Base-by-base conservation (phyloP, 2,113 vertebrate genomes). In the Chloroceryle aenea region DNA sequence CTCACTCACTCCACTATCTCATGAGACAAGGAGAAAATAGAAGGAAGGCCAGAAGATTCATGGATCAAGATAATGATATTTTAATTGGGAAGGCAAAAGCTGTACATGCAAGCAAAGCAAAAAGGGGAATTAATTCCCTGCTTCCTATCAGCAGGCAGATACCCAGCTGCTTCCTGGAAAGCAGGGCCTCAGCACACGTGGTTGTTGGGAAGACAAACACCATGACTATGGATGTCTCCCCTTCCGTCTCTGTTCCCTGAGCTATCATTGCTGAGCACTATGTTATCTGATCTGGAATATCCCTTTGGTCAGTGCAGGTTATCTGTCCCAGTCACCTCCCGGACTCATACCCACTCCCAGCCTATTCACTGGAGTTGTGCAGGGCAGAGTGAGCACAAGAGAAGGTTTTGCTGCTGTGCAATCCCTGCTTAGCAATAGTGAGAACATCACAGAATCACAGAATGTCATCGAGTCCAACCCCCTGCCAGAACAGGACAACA, bases 251-350 rank as follows among this genome's bases (percentile, higher is more conserved):
- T 18, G 0, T 36, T 87, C 68, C 40, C 38, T 69, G 18, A 43
- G 29, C 0, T 0, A 30, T 63, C 12, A 8, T 25, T 74, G 55
- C 87, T 1, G 3, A 61, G 34, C 36, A 12, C n/a, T 36, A 19
- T 5, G 2, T n/a, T 12, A 0, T 3, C 20, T 27, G 22, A 12
- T n/a, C 47, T 71, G 47, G 29, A 74, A 36, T 47, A 42, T 36
- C 10, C 27, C 32, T 66, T 63, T n/a, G 61, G 61, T 62, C 26
- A 45, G 34, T 87, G 80, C 23, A 45, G 10, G 19, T 29, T 30
- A 48, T n/a, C 69, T 45, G 18, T 87, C 68, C 36, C 72, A 69
- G 48, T 67, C 36, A 43, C 30, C 52, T 91, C 38, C 50, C n/a
- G 40, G 64, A 36, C 11, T 69, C 38, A 7, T 9, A 32, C 19